Evolutionary conservation across 1,140 invertebrate genomes (phyloP).

Genomic region (Pogonus chalceus): DNA sequence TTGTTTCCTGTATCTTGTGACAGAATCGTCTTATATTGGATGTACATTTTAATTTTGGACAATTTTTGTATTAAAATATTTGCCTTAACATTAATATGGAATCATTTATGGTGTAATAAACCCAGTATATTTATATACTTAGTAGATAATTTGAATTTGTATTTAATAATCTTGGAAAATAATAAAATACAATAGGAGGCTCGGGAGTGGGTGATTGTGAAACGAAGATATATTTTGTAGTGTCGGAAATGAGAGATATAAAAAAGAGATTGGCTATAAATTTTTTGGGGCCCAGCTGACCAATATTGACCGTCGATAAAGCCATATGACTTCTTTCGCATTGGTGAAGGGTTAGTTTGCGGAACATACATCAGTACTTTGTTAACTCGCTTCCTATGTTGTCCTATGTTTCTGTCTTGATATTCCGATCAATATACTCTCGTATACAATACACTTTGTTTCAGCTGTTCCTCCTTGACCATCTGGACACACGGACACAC

Average conservation of each 20-base stretch:
- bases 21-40: neutral
- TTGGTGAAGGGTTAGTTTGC: neutral
- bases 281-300: neutral
- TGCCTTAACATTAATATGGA: constrained; percentile 8
- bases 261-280: neutral
- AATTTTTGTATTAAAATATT: neutral
- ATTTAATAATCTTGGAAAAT: too few species aligned
- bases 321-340: neutral
- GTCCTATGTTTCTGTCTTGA: too few species aligned
- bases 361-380: neutral
- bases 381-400: too few species aligned
- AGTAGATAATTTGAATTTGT: too few species aligned
- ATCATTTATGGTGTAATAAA: constrained; percentile 1
- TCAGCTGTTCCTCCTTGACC: too few species aligned
- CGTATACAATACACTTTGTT: too few species aligned
- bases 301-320: neutral
- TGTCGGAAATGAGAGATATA: neutral
- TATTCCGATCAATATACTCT: too few species aligned
- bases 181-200: neutral
- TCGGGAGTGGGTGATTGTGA: neutral
- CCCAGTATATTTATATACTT: neutral
- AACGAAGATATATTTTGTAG: neutral
- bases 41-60: neutral
- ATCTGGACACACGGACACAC: too few species aligned
- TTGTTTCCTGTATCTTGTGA: neutral